Conservation (phyloP, 2,113 vertebrate genomes). For the Rhodinocichla rosea region DNA sequence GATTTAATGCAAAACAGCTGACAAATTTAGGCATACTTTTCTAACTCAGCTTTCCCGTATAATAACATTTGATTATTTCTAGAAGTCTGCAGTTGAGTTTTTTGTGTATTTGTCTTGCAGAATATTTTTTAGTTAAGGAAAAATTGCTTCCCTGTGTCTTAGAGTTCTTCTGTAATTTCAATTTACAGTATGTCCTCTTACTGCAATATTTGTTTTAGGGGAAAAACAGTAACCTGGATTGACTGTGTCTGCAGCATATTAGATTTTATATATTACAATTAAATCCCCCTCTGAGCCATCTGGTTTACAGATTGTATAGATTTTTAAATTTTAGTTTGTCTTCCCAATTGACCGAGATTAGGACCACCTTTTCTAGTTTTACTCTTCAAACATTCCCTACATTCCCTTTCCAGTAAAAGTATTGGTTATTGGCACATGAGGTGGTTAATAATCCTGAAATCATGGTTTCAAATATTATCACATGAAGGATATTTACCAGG, state of each 20-base stretch:
- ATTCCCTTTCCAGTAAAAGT: slow-evolving; percentile 26
- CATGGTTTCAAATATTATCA: neutral
- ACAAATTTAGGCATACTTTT: slow-evolving; percentile 29
- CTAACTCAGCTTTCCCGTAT: neutral
- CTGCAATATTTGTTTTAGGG: slow-evolving; percentile 38
- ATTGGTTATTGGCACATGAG: neutral
- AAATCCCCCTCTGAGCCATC: slow-evolving; percentile 61
- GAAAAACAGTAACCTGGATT: slow-evolving; percentile 56
- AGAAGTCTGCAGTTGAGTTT: neutral
- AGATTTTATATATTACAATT: slow-evolving; percentile 70
- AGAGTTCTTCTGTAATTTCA: slow-evolving; percentile 9
- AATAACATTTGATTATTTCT: slow-evolving; percentile 46
- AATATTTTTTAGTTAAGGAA: slow-evolving; percentile 41
- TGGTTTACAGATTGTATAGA: slow-evolving; percentile 63
- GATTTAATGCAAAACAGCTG: slow-evolving; percentile 41
- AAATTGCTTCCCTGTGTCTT: slow-evolving; percentile 11
- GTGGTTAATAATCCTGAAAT: slow-evolving; percentile 14
- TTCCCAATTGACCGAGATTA: slow-evolving; percentile 55
- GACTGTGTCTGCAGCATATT: slow-evolving; percentile 53
- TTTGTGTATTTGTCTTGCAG: neutral
- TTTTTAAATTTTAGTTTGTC: slow-evolving; percentile 64
- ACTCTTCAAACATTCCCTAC: slow-evolving; percentile 20
- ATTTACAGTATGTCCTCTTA: slow-evolving; percentile 17
- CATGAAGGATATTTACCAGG: neutral
- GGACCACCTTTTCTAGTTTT: slow-evolving; percentile 40